These are phyloP conservation scores for Brachyptera risi DNA, from an alignment of 2,888 invertebrate genomes.

Conservation along the genomic window DNA sequence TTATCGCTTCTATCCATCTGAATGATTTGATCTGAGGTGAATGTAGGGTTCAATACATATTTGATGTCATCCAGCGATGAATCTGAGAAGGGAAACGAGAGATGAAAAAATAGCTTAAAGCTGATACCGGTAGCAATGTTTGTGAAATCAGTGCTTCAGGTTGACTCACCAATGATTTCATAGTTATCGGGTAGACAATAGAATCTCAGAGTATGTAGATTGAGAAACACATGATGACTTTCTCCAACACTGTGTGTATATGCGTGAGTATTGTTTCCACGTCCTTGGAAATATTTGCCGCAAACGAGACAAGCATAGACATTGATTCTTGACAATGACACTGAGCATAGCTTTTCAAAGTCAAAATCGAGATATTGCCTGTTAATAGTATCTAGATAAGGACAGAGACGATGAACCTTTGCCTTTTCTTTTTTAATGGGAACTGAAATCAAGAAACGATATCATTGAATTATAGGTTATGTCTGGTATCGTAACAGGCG, in stretches of 20 bases:
- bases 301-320: slow-evolving; percentile 99
- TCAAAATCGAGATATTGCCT: slow-evolving; percentile 96
- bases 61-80: slow-evolving; percentile 97
- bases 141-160: too few relatives aligned
- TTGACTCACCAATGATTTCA: slow-evolving; percentile 86
- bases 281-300: slow-evolving; percentile 94
- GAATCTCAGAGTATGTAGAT: slow-evolving; percentile 93
- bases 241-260: slow-evolving; percentile 98
- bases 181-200: slow-evolving; percentile 99
- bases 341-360: slow-evolving; percentile 98
- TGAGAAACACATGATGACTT: slow-evolving; percentile 96
- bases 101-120: too few relatives aligned
- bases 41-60: slow-evolving; percentile 97
- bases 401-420: slow-evolving; percentile 63
- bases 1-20: slow-evolving; percentile 77
- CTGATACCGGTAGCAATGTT: too few relatives aligned
- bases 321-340: slow-evolving; percentile 96
- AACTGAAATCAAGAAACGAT: slow-evolving; percentile 23
- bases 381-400: slow-evolving; percentile 97
- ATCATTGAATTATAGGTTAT: not conserved
- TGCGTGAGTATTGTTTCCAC: slow-evolving; percentile 97
- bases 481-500: too few relatives aligned
- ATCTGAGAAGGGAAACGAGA: slow-evolving; percentile 56
- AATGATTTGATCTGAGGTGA: slow-evolving; percentile 76
- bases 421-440: slow-evolving; percentile 1